Evolutionary conservation across 2,888 invertebrate genomes (phyloP).

Genomic region (Pteria penguin): DNA sequence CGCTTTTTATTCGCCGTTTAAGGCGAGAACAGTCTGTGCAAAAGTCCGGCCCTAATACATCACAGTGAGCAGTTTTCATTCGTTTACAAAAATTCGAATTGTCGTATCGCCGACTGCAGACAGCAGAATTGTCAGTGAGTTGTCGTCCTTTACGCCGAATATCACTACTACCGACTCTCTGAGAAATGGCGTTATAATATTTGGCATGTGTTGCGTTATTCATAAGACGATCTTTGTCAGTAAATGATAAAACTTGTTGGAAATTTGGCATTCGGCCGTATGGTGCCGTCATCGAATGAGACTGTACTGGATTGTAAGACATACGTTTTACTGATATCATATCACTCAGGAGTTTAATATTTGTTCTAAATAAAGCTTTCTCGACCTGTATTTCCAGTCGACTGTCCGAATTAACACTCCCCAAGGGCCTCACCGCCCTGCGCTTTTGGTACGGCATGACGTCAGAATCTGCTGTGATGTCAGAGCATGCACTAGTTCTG

Average conservation of each 20-base stretch:
- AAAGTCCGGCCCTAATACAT: conserved; percentile 59
- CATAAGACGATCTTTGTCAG: conserved; percentile 48
- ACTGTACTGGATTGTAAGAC: not conserved
- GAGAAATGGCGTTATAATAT: conserved; percentile 51
- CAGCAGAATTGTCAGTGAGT: conserved; percentile 22
- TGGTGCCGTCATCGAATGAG: not conserved
- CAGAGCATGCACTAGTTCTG: too few relatives aligned
- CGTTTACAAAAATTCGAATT: conserved; percentile 5
- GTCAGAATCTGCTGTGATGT: too few relatives aligned
- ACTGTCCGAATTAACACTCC: conserved; percentile 50
- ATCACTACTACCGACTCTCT: conserved; percentile 56
- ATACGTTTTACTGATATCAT: conserved; percentile 7
- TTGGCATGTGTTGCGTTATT: conserved; percentile 60
- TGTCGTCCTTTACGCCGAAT: conserved; percentile 29
- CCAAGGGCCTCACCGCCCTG: conserved; percentile 43
- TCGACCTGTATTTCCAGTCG: conserved; percentile 54
- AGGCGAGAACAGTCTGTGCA: conserved; percentile 61
- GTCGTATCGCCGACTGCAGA: conserved; percentile 48
- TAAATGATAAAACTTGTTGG: conserved; percentile 48
- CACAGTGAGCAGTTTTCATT: conserved; percentile 52
- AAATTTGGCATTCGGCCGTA: not conserved
- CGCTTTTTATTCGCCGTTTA: conserved; percentile 40
- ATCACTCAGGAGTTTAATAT: conserved; percentile 51
- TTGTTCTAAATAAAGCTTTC: conserved; percentile 54
- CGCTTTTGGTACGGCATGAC: not conserved